Evolutionary conservation across 1,140 invertebrate genomes (phyloP).

Genomic region (Himalopsyche phryganea): DNA sequence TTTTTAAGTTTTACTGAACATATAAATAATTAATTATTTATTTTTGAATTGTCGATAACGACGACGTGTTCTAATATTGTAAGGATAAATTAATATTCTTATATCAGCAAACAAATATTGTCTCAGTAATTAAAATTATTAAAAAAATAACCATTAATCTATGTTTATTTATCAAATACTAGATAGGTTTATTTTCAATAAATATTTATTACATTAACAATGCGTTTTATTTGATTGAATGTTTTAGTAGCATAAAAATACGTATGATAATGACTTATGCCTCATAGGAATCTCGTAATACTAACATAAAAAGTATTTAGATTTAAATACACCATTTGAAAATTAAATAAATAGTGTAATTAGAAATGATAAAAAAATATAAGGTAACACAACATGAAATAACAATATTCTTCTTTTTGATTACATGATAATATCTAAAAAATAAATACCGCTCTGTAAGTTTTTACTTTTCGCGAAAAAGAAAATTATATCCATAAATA

Average conservation of each 20-base stretch:
- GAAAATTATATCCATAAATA: no score
- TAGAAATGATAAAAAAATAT: no score
- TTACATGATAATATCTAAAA: no score
- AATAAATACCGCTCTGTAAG: no score
- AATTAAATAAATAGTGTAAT: no score
- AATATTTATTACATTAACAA: neutral
- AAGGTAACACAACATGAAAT: no score
- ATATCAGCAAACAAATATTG: neutral
- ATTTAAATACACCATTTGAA: neutral
- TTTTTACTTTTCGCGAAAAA: no score
- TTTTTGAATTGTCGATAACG: no score
- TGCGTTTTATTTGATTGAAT: neutral
- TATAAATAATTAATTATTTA: no score
- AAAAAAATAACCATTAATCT: neutral
- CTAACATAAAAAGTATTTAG: neutral
- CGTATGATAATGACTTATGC: conserved; percentile 1
- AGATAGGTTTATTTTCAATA: neutral
- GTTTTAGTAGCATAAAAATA: neutral
- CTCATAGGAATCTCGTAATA: conserved; percentile 3
- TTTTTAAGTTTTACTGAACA: neutral
- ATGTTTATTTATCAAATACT: no score
- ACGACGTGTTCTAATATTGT: no score
- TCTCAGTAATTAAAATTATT: neutral
- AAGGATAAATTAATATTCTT: neutral
- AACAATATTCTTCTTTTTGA: no score